These are phyloP conservation scores for Neomonachus schauinslandi DNA, from an alignment of 2,113 vertebrate genomes.

Conservation along the genomic window DNA sequence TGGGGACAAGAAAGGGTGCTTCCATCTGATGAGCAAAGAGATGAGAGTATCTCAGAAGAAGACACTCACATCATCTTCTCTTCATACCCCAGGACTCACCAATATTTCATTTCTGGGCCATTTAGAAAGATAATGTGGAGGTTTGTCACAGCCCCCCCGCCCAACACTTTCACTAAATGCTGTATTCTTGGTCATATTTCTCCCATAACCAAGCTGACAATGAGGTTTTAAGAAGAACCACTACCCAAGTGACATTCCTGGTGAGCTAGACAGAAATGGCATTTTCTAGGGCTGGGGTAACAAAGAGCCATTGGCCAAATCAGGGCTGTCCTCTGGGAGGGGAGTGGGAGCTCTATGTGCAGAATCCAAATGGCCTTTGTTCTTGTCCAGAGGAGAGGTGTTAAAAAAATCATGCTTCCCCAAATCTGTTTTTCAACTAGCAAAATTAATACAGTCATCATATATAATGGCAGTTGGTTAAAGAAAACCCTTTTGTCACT, in stretches of 20 bases:
- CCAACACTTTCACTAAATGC: background rate
- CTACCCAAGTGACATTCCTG: background rate
- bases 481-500: background rate
- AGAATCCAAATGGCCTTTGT: slow-evolving; percentile 53
- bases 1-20: background rate
- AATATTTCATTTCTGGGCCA: background rate
- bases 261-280: background rate
- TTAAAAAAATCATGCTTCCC: slow-evolving; percentile 40
- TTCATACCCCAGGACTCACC: background rate
- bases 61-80: background rate
- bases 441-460: slow-evolving; percentile 51
- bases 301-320: background rate
- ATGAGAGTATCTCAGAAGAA: background rate
- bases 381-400: slow-evolving; percentile 16
- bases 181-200: background rate
- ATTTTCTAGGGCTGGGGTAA: background rate
- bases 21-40: background rate
- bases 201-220: background rate
- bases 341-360: background rate
- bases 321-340: background rate
- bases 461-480: slow-evolving; percentile 24
- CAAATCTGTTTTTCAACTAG: slow-evolving; percentile 69
- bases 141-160: background rate
- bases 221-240: background rate
- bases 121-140: background rate